Base-by-base conservation (phyloP, 2,888 invertebrate species). In the Camponotus fellah region DNA sequence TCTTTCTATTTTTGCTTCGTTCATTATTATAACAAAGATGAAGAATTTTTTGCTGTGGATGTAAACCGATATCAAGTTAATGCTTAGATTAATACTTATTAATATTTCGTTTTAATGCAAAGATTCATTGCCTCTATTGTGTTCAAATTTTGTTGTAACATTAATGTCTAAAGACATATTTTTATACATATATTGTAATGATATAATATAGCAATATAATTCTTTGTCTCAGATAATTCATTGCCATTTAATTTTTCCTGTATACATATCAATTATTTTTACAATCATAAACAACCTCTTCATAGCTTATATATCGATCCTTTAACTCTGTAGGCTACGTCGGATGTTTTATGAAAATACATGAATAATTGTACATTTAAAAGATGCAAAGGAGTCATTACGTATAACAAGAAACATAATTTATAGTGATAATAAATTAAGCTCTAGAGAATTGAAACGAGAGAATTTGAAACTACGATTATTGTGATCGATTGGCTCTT, bases 371-470 rank as follows among this genome's bases (percentile, higher is more conserved):
- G 21, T 66, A 80, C 58, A 69, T 43, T 32, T 37, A 58, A 82
- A 76, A 1, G 66, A 86, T 84, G 68, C 87, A 89, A 89, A 87
- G 87, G 85, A 87, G 87, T 89, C 85, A 89, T 88, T 88, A 86
- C 80, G 37, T n/a, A 49, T 53, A 66, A 74, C 58, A 40, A 17
- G 37, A 69, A 68, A 43, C 58, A 34, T 43, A 49, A 72, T 60
- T 64, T 58, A 21, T 60, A 34, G 68, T 43, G 43, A 46, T 34
- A 53, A 56, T 14, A 56, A 37, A 37, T 40, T 40, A 46, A 72
- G 71, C 17, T 21, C 10, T 21, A 49, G 40, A 66, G 40, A 46
- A 49, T 83, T 56, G 80, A 71, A 83, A 80, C 80, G 83, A 83
- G 69, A 80, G 71, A 71, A 77, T 49, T 72, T 64, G 83, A 71